phyloP scores from a whole-genome alignment of 2,113 vertebrate genomes.

The Sinocyclocheilus anophthalmus region DNA sequence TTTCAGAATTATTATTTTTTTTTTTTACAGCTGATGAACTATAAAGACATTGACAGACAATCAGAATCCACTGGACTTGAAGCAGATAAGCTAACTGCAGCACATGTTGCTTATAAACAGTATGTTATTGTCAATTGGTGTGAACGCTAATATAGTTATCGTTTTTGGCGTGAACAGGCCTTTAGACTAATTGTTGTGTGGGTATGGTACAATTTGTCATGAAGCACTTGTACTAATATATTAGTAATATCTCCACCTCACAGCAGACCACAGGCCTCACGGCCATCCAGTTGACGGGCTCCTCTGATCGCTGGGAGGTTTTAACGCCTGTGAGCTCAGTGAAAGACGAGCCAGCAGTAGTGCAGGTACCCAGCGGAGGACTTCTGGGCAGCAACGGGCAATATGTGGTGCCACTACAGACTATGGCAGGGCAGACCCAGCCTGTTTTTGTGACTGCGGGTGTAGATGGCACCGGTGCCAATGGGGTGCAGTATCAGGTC shows the following conservation, averaged over 20 bases:
- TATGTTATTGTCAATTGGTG: not conserved
- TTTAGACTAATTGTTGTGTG: not conserved
- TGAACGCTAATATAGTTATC: not conserved
- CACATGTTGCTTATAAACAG: not conserved
- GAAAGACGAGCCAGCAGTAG: constrained; percentile 94
- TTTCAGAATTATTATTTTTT: not conserved
- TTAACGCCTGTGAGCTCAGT: constrained; percentile 86
- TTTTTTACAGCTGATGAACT: too few species aligned
- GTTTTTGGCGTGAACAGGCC: not conserved
- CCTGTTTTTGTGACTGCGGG: constrained; percentile 96
- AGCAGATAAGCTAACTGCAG: not conserved
- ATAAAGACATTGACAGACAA: not conserved
- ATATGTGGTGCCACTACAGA: constrained; percentile 95
- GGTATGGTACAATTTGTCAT: not conserved
- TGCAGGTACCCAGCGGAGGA: constrained; percentile 91
- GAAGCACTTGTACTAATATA: not conserved
- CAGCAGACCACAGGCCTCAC: constrained; percentile 90
- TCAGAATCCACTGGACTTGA: not conserved
- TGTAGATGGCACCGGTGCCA: constrained; percentile 84
- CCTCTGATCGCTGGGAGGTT: constrained; percentile 95
- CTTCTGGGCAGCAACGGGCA: constrained; percentile 94
- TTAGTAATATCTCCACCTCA: constrained; percentile 45
- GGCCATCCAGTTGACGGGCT: constrained; percentile 90
- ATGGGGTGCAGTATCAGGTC: constrained; percentile 96
- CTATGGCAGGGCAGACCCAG: constrained; percentile 86